Evolutionary conservation across 2,797 vertebrate genomes (phyloP).

Genomic region (Muscicapa striata): DNA sequence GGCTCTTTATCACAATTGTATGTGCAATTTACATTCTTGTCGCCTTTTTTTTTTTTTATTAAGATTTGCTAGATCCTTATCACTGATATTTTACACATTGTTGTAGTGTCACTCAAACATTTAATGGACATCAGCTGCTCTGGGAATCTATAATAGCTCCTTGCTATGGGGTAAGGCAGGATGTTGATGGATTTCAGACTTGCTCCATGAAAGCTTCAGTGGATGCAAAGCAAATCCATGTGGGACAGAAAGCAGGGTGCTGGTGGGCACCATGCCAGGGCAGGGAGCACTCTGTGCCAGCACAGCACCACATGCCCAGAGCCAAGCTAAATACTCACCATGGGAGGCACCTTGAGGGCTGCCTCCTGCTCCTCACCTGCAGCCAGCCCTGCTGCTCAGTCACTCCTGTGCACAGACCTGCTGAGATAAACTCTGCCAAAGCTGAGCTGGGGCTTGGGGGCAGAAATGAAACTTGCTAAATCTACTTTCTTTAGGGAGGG

Average conservation of each 20-base stretch:
- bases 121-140: slow-evolving; percentile 54
- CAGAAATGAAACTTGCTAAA: not conserved
- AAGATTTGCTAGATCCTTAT: slow-evolving; percentile 61
- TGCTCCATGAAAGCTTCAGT: not conserved
- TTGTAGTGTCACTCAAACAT: slow-evolving; percentile 52
- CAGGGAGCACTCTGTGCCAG: not conserved
- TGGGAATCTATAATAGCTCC: not conserved
- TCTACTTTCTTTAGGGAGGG: not conserved
- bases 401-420: not conserved
- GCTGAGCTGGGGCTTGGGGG: not conserved
- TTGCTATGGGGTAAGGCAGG: not conserved
- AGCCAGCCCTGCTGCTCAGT: not conserved
- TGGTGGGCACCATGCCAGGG: not conserved
- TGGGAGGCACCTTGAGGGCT: not conserved
- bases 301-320: not conserved
- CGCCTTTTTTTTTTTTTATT: slow-evolving; percentile 25
- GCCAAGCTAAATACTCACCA: not conserved
- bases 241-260: not conserved
- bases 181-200: not conserved
- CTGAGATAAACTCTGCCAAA: not conserved
- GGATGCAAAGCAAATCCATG: not conserved
- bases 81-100: slow-evolving; percentile 57
- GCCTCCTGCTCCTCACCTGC: not conserved
- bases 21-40: slow-evolving; percentile 69
- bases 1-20: slow-evolving; percentile 63